Percentiles rank a stretch among this genome's conserved stretches.
These are phyloP conservation scores for Nylanderia fulva DNA, from an alignment of 1,140 invertebrate genomes.

Conservation along the genomic window DNA sequence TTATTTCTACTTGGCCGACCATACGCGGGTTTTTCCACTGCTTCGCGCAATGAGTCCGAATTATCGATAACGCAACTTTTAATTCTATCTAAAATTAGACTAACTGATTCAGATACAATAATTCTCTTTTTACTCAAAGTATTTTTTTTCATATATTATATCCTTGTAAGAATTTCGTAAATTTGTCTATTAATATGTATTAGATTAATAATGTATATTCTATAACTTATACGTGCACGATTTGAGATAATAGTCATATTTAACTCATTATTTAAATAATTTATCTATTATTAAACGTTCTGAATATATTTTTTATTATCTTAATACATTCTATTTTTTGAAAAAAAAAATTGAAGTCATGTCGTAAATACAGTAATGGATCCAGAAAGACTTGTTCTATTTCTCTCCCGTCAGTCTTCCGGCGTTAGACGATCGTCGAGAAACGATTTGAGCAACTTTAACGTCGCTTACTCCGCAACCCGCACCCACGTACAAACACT, in stretches of 20 bases:
- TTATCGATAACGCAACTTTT: slow-evolving; percentile 34
- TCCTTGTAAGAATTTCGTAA: not conserved
- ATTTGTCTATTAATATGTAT: not conserved
- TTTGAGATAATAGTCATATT: not conserved
- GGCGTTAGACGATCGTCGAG: slow-evolving; percentile 74
- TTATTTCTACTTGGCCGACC: slow-evolving; percentile 55
- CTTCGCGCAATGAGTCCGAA: slow-evolving; percentile 7
- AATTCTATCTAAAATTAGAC: slow-evolving; percentile 3
- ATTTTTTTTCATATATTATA: not conserved
- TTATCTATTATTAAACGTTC: not conserved
- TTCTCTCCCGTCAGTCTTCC: slow-evolving; percentile 76
- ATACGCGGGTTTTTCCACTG: slow-evolving; percentile 49
- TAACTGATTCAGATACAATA: not conserved
- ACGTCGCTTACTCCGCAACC: slow-evolving; percentile 74
- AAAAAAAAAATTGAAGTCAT: not conserved
- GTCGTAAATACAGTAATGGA: not conserved
- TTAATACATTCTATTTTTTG: not conserved
- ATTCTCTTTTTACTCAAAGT: not conserved
- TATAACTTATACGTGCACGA: not conserved
- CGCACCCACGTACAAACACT: slow-evolving; percentile 62
- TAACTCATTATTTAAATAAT: not conserved
- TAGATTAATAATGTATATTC: not conserved
- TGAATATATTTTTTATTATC: not conserved
- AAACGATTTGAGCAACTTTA: slow-evolving; percentile 85
- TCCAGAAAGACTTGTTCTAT: not conserved